Evolutionary conservation across 2,113 vertebrate genomes (phyloP), one percentile per base, ranked within the genome.

Genomic region (Diadophis punctatus): DNA sequence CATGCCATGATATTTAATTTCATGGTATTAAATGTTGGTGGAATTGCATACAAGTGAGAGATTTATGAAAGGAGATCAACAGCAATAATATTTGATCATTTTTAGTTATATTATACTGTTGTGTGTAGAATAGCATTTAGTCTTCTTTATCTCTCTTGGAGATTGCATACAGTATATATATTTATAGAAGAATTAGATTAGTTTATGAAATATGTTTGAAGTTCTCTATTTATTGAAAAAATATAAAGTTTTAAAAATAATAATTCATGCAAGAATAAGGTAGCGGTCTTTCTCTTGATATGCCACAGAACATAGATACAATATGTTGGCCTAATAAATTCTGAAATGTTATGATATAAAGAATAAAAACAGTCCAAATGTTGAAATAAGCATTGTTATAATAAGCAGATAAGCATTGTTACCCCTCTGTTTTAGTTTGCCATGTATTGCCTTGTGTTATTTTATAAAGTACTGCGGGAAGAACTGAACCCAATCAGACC

Each of bases 381-480:
- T 84, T 55, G 49, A 56, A 25, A 16, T 56, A 51, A 58, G 23
- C 23, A 58, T 58, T 58, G 56, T 58, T 58, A 58, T 27, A 58
- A 58, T 58, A 27, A 58, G 8, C 93, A 74, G 0, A 49, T 91
- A 93, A 90, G 90, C 90, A 8, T 95, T 94, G 93, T 86, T 84
- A 93, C 86, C 93, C 90, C 92, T 92, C 51, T 90, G 49, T 97
- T 88, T 93, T 94, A 99, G 99, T 99, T 99, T 98, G 99, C 99
- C 90, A 99, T 99, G 99, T 99, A 99, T 96, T 99, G 99, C 95
- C 98, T 99, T 93, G 98, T 99, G 96, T 98, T 99, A 88, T 99
- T 99, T 97, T 99, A 99, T 96, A 98, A 98, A 96, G 98, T 99
- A 7, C 97, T 99, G 1, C 98, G 98, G 94, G 98, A 99, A 91